Conservation (phyloP, 2,888 invertebrate genomes). For the Lepidocyrtinus sp. region DNA sequence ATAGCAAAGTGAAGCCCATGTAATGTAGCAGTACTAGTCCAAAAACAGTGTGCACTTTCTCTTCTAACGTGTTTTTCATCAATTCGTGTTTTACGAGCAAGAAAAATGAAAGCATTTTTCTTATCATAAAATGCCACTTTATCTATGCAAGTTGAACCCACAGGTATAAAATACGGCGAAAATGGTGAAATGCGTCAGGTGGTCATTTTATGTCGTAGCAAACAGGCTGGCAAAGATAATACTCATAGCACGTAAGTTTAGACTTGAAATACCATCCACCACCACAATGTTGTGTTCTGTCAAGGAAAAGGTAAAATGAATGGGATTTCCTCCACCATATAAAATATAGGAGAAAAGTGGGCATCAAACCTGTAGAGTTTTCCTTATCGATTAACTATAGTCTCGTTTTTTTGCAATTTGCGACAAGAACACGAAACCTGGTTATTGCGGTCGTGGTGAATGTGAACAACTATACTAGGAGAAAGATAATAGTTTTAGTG, state of each 20-base stretch:
- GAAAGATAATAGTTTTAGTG: background rate
- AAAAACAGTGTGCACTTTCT: too few relatives aligned
- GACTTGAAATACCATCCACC: background rate
- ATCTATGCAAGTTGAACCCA: background rate
- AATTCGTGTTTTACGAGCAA: slow-evolving; percentile 14
- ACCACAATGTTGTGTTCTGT: background rate
- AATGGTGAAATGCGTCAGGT: slow-evolving; percentile 37
- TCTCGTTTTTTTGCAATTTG: background rate
- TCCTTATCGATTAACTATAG: background rate
- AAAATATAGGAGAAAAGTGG: background rate
- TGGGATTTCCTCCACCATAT: background rate
- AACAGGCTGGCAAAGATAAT: background rate
- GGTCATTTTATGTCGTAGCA: slow-evolving; percentile 33
- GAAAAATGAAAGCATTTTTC: background rate
- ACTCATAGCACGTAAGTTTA: background rate
- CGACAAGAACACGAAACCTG: too few relatives aligned
- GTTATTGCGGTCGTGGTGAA: too few relatives aligned
- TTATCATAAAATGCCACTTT: background rate
- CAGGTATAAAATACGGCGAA: background rate
- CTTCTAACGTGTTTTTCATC: background rate
- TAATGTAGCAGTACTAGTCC: too few relatives aligned
- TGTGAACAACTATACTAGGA: too few relatives aligned
- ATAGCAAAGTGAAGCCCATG: too few relatives aligned
- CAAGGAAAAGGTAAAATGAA: background rate
- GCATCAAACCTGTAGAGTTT: background rate